phyloP scores from a whole-genome alignment of 1,140 invertebrate genomes.

The Hylaeus volcanicus region DNA sequence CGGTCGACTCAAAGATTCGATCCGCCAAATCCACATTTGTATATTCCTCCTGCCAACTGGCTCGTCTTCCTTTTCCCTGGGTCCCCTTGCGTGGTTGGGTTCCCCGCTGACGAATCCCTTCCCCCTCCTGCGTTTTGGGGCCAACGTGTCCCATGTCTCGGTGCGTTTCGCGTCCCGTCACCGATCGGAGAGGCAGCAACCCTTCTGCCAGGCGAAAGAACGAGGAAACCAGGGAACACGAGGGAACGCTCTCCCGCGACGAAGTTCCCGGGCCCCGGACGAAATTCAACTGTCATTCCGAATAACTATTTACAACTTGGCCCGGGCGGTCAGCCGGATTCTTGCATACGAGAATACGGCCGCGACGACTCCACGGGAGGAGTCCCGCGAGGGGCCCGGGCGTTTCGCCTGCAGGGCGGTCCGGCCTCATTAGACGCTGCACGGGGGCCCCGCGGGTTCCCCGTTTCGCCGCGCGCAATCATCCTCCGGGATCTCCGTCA shows the following conservation, averaged over 20 bases:
- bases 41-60: slow-evolving; percentile 66
- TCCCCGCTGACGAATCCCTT: slow-evolving; percentile 30
- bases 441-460: slow-evolving; percentile 45
- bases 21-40: slow-evolving; percentile 75
- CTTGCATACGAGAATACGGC: slow-evolving; percentile 63
- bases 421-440: slow-evolving; percentile 66
- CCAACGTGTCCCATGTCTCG: slow-evolving; percentile 26
- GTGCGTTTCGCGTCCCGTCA: slow-evolving; percentile 46
- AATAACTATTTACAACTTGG: slow-evolving; percentile 76
- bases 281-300: slow-evolving; percentile 76
- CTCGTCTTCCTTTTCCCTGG: background rate
- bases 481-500: slow-evolving; percentile 59
- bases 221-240: background rate
- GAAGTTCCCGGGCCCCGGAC: slow-evolving; percentile 32
- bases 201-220: background rate
- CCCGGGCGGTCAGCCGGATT: slow-evolving; percentile 50
- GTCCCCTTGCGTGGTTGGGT: slow-evolving; percentile 25
- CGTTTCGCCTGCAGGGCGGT: slow-evolving; percentile 66
- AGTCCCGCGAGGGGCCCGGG: slow-evolving; percentile 14
- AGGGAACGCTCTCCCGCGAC: slow-evolving; percentile 48
- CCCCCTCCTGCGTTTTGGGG: background rate
- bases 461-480: slow-evolving; percentile 51
- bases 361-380: slow-evolving; percentile 5
- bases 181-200: background rate
- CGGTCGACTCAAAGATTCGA: slow-evolving; percentile 67